Conservation (phyloP, 2,888 invertebrate species). For the Macaria notata region DNA sequence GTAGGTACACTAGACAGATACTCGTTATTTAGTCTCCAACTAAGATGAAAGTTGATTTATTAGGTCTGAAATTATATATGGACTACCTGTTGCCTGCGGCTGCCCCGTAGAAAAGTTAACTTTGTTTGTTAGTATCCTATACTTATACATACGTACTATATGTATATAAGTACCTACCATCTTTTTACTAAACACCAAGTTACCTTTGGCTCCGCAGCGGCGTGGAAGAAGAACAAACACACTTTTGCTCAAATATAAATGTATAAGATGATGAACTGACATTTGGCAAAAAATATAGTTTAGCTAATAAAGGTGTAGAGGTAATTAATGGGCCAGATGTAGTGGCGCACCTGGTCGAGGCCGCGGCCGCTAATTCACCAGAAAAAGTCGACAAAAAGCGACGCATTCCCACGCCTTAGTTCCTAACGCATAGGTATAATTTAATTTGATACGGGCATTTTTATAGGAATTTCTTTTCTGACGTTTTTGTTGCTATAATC, state of each 20-base stretch:
- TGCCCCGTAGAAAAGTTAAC: no score
- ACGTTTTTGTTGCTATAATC: slow-evolving; percentile 43
- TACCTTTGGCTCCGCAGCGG: no score
- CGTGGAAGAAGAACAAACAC: no score
- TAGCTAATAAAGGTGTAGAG: slow-evolving; percentile 18
- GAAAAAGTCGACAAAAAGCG: slow-evolving; percentile 43
- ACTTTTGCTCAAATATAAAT: no score
- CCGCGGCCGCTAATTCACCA: slow-evolving; percentile 46
- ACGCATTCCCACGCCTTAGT: slow-evolving; percentile 63
- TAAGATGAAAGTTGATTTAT: slow-evolving; percentile 15
- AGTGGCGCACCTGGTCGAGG: slow-evolving; percentile 40
- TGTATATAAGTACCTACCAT: no score
- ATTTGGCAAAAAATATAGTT: slow-evolving; percentile 9
- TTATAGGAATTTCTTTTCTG: slow-evolving; percentile 46
- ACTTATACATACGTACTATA: no score
- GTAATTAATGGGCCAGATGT: slow-evolving; percentile 28
- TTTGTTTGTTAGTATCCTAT: no score
- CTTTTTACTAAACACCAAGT: no score
- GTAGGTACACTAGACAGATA: slow-evolving; percentile 9
- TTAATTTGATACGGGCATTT: slow-evolving; percentile 64
- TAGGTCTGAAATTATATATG: slow-evolving; percentile 1
- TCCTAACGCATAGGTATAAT: slow-evolving; percentile 62
- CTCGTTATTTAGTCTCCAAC: slow-evolving; percentile 19
- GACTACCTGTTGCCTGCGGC: neutral
- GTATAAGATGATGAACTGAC: neutral